phyloP scores from a whole-genome alignment of 2,113 vertebrate genomes.

The Eudyptes chrysolophus region DNA sequence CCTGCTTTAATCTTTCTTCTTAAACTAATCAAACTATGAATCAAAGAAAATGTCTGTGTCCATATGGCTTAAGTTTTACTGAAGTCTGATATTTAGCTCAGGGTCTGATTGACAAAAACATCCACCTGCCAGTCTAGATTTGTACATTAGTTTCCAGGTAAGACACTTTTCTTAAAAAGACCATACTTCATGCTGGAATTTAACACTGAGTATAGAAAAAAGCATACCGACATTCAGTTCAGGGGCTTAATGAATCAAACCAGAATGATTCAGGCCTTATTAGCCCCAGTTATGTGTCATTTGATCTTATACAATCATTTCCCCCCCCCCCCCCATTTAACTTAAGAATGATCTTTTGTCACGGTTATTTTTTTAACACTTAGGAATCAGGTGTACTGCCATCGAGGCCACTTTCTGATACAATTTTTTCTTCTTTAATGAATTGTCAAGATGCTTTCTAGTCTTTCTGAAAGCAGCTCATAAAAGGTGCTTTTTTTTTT shows the following conservation, averaged over 20 bases:
- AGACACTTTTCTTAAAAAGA: background rate
- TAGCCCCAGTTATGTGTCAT: background rate
- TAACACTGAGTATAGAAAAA: background rate
- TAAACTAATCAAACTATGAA: conserved; percentile 14
- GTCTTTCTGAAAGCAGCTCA: background rate
- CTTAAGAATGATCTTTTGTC: conserved; percentile 11
- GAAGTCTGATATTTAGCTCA: background rate
- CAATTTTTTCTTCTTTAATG: background rate
- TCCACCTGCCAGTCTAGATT: background rate
- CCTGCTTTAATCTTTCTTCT: conserved; percentile 28
- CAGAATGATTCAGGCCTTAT: background rate
- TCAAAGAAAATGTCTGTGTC: conserved; percentile 9
- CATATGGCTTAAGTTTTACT: background rate
- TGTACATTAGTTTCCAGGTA: background rate
- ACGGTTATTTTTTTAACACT: background rate
- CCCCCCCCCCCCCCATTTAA: background rate
- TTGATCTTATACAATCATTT: background rate
- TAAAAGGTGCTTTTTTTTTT: background rate
- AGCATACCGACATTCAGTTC: background rate
- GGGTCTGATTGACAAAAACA: background rate
- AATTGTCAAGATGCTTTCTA: background rate
- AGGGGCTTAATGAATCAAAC: conserved; percentile 16
- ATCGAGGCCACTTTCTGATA: background rate
- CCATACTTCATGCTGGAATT: background rate
- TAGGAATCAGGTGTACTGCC: background rate